These are phyloP conservation scores for Euborellia annulipes DNA, from an alignment of 1,140 invertebrate species.

Conservation along the genomic window DNA sequence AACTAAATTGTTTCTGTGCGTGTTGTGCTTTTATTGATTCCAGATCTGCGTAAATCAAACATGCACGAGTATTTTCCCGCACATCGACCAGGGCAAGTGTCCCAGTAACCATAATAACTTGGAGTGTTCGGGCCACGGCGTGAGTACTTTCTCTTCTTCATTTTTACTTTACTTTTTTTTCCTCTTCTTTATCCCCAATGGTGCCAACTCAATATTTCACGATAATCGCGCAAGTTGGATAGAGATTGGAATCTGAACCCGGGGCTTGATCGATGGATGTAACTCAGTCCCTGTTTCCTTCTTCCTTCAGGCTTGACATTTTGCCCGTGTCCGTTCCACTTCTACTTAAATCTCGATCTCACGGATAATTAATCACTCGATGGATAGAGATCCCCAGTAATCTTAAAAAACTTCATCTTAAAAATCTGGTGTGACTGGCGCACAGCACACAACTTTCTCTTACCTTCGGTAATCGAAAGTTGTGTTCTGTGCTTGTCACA, in stretches of 20 bases:
- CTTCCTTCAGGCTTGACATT: background rate
- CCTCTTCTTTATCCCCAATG: background rate
- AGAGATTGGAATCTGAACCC: background rate
- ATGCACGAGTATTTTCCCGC: constrained; percentile 65
- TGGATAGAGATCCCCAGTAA: background rate
- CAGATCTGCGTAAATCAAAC: constrained; percentile 85
- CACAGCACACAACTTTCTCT: too few relatives aligned
- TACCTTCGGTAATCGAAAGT: too few relatives aligned
- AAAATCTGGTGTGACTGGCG: too few relatives aligned
- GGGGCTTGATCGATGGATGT: background rate
- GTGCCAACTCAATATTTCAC: background rate
- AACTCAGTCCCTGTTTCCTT: background rate
- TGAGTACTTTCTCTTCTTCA: constrained; percentile 35
- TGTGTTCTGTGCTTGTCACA: too few relatives aligned
- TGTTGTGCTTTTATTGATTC: constrained; percentile 19
- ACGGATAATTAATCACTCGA: background rate
- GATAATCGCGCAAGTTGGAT: background rate
- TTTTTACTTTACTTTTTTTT: constrained; percentile 3
- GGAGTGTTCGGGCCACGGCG: constrained; percentile 87
- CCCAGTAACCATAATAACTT: constrained; percentile 72
- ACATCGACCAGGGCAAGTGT: constrained; percentile 70
- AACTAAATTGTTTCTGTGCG: too few relatives aligned
- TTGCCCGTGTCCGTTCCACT: background rate
- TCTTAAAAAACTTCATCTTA: too few relatives aligned
- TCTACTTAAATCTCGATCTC: background rate